These are phyloP conservation scores for Cottoperca gobio DNA, from an alignment of 2,797 vertebrate genomes.

Conservation along the genomic window DNA sequence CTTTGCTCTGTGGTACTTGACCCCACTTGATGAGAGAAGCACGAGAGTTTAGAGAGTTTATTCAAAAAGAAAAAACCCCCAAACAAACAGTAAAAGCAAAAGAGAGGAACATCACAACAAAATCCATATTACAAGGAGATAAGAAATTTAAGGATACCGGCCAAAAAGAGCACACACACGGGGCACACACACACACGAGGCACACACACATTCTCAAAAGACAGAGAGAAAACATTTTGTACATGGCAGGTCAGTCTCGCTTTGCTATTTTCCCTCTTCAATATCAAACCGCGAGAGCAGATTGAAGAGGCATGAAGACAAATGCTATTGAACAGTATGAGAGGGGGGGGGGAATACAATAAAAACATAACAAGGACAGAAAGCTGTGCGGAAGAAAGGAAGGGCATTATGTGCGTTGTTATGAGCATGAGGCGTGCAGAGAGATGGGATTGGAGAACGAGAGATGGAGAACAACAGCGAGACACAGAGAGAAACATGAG, in stretches of 20 bases:
- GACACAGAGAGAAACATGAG: conserved; percentile 40
- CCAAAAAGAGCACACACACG: conserved; percentile 34
- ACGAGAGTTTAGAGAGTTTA: conserved; percentile 4
- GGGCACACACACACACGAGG: conserved; percentile 15
- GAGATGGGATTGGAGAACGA: conserved; percentile 27
- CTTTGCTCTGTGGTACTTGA: conserved; percentile 26
- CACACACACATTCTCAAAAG: conserved; percentile 27
- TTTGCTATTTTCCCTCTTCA: conserved; percentile 29
- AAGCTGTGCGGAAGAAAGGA: conserved; percentile 41
- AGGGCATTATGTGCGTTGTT: conserved; percentile 54
- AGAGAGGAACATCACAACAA: background rate
- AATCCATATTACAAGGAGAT: conserved; percentile 17
- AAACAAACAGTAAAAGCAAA: background rate
- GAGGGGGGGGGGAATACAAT: conserved; percentile 1
- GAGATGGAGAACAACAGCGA: conserved; percentile 38
- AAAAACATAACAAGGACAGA: conserved; percentile 45
- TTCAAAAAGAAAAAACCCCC: conserved; percentile 6
- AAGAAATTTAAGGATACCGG: conserved; percentile 30
- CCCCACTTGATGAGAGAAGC: conserved; percentile 21
- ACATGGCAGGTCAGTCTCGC: conserved; percentile 51
- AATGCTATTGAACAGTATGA: conserved; percentile 67
- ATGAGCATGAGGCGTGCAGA: conserved; percentile 23
- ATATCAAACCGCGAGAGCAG: conserved; percentile 64
- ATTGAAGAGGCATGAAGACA: conserved; percentile 69
- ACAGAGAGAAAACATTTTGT: conserved; percentile 44